Conservation (phyloP, 2,113 vertebrate species). For the Nerophis ophidion region DNA sequence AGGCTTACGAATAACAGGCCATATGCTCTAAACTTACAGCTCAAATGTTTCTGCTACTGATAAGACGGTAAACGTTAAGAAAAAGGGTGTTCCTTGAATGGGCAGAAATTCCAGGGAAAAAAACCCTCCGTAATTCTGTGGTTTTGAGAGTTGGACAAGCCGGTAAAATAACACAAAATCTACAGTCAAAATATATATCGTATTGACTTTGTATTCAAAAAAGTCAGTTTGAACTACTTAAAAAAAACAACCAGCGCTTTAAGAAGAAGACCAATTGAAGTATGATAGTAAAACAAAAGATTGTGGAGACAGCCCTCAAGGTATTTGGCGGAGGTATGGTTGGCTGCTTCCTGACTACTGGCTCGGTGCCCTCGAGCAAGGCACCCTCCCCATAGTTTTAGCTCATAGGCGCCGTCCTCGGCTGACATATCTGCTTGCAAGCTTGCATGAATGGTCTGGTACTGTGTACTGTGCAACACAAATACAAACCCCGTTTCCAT, state of each 20-base stretch:
- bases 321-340: no score
- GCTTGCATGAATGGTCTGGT: no score
- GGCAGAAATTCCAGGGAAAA: background rate
- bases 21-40: conserved; percentile 11
- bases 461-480: no score
- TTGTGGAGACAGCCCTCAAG: conserved; percentile 28
- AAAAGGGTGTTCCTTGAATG: conserved; percentile 1
- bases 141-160: conserved; percentile 5
- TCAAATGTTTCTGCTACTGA: background rate
- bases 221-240: background rate
- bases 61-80: conserved; percentile 15
- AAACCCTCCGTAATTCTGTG: conserved; percentile 2
- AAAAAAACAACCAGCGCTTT: background rate
- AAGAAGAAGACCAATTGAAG: conserved; percentile 10
- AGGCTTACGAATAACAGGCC: conserved; percentile 15
- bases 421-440: no score
- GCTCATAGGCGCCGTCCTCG: no score
- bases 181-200: background rate
- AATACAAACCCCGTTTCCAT: no score
- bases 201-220: background rate
- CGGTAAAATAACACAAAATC: conserved; percentile 3
- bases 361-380: no score
- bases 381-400: no score
- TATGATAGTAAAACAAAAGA: conserved; percentile 18
- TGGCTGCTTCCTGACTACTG: no score